phyloP scores from a whole-genome alignment of 2,113 vertebrate genomes.

The Hippocampus mohnikei region DNA sequence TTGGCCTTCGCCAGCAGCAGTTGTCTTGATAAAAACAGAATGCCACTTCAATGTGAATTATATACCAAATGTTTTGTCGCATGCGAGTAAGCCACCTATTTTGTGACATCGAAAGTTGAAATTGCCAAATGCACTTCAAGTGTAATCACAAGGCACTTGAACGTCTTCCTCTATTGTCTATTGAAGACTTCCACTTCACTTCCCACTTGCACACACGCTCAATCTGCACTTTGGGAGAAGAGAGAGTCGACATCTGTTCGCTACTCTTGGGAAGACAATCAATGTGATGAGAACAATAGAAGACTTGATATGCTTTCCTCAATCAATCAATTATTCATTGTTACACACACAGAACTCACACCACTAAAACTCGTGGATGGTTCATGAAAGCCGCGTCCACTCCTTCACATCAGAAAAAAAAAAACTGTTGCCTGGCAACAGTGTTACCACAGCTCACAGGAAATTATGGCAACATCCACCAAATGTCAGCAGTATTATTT shows the following conservation, averaged over 20 bases:
- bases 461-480: not conserved
- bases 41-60: no score
- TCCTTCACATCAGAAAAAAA: constrained; percentile 17
- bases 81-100: no score
- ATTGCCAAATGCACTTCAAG: no score
- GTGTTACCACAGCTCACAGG: constrained; percentile 9
- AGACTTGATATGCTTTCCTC: not conserved
- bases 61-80: no score
- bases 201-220: no score
- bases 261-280: not conserved
- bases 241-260: constrained; percentile 2
- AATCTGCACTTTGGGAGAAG: not conserved
- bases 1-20: no score
- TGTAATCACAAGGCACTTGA: no score
- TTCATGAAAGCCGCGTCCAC: constrained; percentile 23
- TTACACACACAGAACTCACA: not conserved
- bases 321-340: not conserved
- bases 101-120: no score
- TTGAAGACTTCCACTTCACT: no score
- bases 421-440: constrained; percentile 58
- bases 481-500: not conserved
- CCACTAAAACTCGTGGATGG: constrained; percentile 31
- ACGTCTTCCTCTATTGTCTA: no score
- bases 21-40: no score
- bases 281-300: not conserved